Base-by-base conservation (phyloP, 2,113 vertebrate genomes). In the Stegastes partitus region DNA sequence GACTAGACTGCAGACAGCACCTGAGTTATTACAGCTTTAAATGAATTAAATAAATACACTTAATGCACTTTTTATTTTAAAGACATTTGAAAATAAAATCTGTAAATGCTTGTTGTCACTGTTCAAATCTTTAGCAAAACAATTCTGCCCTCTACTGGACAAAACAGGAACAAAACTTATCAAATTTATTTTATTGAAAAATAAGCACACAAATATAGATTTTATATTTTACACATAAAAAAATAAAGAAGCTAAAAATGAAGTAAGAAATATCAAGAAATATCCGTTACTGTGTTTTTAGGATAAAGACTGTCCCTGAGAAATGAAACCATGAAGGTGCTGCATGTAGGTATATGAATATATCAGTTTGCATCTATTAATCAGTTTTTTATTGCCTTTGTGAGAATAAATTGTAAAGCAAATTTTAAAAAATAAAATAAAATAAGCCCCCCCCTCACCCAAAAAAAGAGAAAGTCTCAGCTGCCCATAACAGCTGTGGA, bases 61-160 rank as follows among this genome's bases (percentile, higher is more conserved):
- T 14, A 3, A 3, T n/a, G 47, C 0, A 18, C 11, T 5, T 16
- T 56, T 56, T 18, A 56, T 57, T 44, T 61, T 14, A 63, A 63
- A 63, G 1, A 28, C 39, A 34, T 10, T 21, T 19, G 1, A 22
- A 21, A 21, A 59, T n/a, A n/a, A 59, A 49, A 47, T 28, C 3
- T 11, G 5, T 19, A 55, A 77, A 31, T 4, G n/a, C n/a, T 4
- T 39, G 18, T 45, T 18, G 11, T 3, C n/a, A 19, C 44, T 12
- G 1, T 28, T 58, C 18, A 82, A 59, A 55, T n/a, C 28, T 74
- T 65, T 54, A 81, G 50, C 55, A 72, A 74, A 65, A 55, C 78
- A 74, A 77, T 11, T 49, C 74, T 87, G 76, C 89, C 92, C 70
- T 72, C 92, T 92, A 44, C 63, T 87, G 92, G 85, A 76, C n/a